Percentiles rank a stretch among this genome's conserved stretches.
phyloP scores from a whole-genome alignment of 2,113 vertebrate genomes.

The Tamias sibiricus region DNA sequence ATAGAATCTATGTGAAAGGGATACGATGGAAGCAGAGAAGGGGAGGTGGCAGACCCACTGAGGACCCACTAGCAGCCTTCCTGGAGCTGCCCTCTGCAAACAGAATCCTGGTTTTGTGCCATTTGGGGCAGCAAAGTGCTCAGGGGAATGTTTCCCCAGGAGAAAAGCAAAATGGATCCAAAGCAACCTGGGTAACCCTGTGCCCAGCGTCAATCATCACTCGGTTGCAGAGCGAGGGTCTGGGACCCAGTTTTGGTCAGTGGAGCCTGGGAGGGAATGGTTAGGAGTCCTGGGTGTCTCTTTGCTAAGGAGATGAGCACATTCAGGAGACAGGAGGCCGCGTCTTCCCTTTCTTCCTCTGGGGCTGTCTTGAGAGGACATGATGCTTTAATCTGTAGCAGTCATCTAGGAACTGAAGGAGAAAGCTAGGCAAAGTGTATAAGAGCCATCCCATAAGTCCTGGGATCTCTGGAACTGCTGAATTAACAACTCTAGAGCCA shows the following conservation, averaged over 20 bases:
- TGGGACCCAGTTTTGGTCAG: not conserved
- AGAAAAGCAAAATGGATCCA: not conserved
- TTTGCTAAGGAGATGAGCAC: not conserved
- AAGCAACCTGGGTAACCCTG: not conserved
- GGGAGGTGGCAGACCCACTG: not conserved
- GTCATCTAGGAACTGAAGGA: not conserved
- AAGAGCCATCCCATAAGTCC: not conserved
- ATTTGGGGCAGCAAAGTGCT: not conserved
- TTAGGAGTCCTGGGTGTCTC: not conserved
- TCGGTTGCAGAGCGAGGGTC: not conserved
- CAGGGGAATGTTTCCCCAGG: not conserved
- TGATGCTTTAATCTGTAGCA: not conserved
- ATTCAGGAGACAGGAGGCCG: not conserved
- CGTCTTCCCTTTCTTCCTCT: not conserved
- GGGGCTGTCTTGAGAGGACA: not conserved
- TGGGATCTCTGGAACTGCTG: not conserved
- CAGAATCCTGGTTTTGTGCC: not conserved
- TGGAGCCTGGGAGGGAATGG: not conserved
- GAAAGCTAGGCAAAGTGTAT: not conserved
- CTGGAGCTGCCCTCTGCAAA: not conserved
- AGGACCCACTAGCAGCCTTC: not conserved
- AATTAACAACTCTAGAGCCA: not conserved
- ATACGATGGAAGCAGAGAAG: not conserved
- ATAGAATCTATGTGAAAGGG: not conserved
- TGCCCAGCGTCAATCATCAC: not conserved